These are phyloP conservation scores for Notiomystis cincta DNA, from an alignment of 2,113 vertebrate genomes.

Conservation along the genomic window DNA sequence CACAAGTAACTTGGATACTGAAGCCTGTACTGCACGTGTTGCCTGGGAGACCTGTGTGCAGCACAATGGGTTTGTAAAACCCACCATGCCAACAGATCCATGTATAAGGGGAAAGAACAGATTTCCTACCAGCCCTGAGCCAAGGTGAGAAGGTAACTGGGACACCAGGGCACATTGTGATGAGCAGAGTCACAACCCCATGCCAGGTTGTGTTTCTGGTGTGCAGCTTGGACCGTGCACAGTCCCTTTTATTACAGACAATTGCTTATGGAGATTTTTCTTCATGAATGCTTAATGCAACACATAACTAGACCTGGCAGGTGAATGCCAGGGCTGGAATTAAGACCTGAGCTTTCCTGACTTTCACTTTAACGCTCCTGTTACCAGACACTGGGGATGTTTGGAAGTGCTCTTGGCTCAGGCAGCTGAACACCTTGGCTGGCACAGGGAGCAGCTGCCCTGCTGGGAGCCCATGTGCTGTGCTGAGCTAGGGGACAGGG, in stretches of 20 bases:
- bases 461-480: not conserved
- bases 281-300: not conserved
- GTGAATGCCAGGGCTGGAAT: not conserved
- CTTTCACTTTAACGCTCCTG: not conserved
- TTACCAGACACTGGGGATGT: not conserved
- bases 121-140: not conserved
- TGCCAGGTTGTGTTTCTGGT: not conserved
- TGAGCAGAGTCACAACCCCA: not conserved
- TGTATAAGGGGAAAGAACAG: not conserved
- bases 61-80: not conserved
- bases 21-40: constrained; percentile 21
- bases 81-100: not conserved
- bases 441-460: not conserved
- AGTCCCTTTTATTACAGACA: not conserved
- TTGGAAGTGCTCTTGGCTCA: not conserved
- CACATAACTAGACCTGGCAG: not conserved
- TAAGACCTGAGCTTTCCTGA: not conserved
- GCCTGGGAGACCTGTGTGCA: constrained; percentile 29
- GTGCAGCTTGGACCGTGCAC: not conserved
- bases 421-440: not conserved
- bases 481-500: not conserved
- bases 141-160: not conserved
- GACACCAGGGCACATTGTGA: not conserved
- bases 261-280: not conserved
- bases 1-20: not conserved